Conservation (phyloP, 2,113 vertebrate genomes). For the Rhinichthys klamathensis region DNA sequence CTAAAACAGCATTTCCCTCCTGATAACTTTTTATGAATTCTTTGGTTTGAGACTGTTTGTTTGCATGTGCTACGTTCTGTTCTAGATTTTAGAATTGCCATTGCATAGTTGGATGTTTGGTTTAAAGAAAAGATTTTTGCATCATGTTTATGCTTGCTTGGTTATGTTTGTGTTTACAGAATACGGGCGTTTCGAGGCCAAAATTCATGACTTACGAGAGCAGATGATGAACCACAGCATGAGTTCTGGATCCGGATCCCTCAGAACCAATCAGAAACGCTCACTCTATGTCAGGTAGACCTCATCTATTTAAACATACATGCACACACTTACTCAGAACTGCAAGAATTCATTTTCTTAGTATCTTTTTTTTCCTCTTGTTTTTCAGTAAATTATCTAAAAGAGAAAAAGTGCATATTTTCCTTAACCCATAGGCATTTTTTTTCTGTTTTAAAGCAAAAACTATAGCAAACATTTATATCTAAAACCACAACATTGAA, state of each 20-base stretch:
- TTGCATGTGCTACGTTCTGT: background rate
- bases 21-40: background rate
- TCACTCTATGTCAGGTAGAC: conserved; percentile 94
- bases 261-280: conserved; percentile 96
- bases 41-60: conserved; percentile 1
- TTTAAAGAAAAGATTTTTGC: background rate
- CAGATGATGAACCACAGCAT: conserved; percentile 99
- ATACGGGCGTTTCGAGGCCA: conserved; percentile 96
- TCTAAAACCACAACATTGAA: background rate
- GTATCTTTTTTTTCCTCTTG: background rate
- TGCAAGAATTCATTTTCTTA: background rate
- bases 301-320: background rate
- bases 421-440: background rate
- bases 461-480: background rate
- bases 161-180: conserved; percentile 77
- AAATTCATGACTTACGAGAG: conserved; percentile 98
- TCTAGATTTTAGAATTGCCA: background rate
- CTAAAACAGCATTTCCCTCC: conserved; percentile 7
- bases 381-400: background rate
- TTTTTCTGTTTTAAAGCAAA: background rate
- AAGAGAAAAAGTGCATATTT: background rate
- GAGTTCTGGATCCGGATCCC: conserved; percentile 96
- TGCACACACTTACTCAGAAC: background rate
- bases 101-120: background rate
- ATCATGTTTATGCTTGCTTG: background rate